These are phyloP conservation scores for Venustaconcha ellipsiformis DNA, from an alignment of 1,140 invertebrate genomes.

Conservation along the genomic window DNA sequence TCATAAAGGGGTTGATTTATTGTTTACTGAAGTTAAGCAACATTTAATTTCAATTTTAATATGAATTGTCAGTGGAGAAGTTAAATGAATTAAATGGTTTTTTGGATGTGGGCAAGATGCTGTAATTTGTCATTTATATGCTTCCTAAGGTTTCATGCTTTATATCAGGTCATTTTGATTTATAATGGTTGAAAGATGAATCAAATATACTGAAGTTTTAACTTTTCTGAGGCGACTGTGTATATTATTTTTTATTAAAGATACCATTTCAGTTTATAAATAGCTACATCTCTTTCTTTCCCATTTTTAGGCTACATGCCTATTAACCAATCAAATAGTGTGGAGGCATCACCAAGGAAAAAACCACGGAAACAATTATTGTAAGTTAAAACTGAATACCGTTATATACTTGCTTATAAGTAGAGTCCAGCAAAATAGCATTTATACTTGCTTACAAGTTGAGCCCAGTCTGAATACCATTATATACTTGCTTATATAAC, in stretches of 20 bases:
- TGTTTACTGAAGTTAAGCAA: too few relatives aligned
- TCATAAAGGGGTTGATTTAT: too few relatives aligned
- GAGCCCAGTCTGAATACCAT: too few relatives aligned
- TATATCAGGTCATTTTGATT: background rate
- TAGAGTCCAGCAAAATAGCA: too few relatives aligned
- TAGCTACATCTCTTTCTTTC: constrained; percentile 16
- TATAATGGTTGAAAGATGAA: background rate
- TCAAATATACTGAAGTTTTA: background rate
- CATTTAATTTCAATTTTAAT: too few relatives aligned
- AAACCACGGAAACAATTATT: constrained; percentile 82
- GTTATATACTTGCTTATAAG: too few relatives aligned
- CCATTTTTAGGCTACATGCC: constrained; percentile 27
- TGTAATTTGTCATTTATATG: too few relatives aligned
- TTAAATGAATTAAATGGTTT: too few relatives aligned
- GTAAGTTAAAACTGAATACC: constrained; percentile 67
- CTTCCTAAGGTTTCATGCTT: background rate
- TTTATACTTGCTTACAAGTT: too few relatives aligned
- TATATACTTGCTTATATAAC: too few relatives aligned
- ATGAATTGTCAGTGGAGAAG: too few relatives aligned
- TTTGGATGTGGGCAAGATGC: too few relatives aligned
- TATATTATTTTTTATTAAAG: background rate
- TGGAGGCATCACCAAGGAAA: constrained; percentile 79
- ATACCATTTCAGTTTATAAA: background rate
- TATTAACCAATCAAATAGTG: constrained; percentile 48
- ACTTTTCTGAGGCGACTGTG: background rate